Evolutionary conservation across 2,113 vertebrate species (phyloP).

Genomic region (Sinocyclocheilus anophthalmus): DNA sequence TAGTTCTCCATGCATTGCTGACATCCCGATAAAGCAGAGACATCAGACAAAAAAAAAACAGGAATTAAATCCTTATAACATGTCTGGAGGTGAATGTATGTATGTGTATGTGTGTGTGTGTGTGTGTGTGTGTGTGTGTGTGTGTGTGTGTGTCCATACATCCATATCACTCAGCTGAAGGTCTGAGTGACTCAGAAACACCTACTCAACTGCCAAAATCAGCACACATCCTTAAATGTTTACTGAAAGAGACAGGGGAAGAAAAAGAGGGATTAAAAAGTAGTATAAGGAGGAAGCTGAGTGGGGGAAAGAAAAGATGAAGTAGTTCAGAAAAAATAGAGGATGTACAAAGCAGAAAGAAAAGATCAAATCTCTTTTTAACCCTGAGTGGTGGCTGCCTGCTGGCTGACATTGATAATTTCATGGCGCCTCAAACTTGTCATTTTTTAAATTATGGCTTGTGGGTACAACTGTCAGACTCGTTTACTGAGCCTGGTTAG

Average conservation of each 20-base stretch:
- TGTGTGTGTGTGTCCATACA: conserved; percentile 18
- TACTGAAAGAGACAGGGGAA: conserved; percentile 54
- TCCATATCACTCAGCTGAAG: not conserved
- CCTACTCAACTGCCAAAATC: conserved; percentile 24
- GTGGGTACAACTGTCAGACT: conserved; percentile 72
- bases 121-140: not conserved
- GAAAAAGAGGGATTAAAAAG: conserved; percentile 43
- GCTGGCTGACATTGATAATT: conserved; percentile 79
- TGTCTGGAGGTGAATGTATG: not conserved
- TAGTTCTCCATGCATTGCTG: not conserved
- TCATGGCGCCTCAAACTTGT: conserved; percentile 78
- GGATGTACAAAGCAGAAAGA: conserved; percentile 44
- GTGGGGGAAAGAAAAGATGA: conserved; percentile 36
- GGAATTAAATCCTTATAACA: not conserved
- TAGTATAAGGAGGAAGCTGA: conserved; percentile 37
- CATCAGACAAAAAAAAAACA: not conserved
- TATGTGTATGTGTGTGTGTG: not conserved
- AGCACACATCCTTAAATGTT: conserved; percentile 51
- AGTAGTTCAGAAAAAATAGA: conserved; percentile 4
- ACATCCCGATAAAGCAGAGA: not conserved
- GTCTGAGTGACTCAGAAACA: conserved; percentile 22
- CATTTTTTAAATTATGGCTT: conserved; percentile 73
- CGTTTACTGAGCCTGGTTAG: conserved; percentile 70
- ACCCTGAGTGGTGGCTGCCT: conserved; percentile 64
- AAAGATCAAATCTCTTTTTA: conserved; percentile 57